These are phyloP conservation scores for Lycia hirtaria DNA, from an alignment of 2,888 invertebrate species.

Conservation along the genomic window DNA sequence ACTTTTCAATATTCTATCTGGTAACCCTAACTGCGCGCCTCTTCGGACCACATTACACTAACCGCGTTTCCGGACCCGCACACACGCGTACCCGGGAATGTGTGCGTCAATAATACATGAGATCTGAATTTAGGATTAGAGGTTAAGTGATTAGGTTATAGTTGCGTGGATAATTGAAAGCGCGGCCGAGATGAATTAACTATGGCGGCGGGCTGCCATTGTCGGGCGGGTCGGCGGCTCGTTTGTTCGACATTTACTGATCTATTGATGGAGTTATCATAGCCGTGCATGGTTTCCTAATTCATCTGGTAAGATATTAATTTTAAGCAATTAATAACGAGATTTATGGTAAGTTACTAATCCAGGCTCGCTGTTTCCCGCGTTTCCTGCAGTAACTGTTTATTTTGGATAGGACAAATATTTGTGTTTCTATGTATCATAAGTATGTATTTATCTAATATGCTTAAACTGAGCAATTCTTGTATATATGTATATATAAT, in stretches of 20 bases:
- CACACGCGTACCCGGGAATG: slow-evolving; percentile 11
- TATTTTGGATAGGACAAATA: no score
- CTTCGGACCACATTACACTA: background rate
- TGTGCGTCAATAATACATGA: slow-evolving; percentile 30
- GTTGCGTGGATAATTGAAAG: slow-evolving; percentile 31
- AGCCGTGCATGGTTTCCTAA: background rate
- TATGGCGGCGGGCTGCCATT: background rate
- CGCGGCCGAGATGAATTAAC: slow-evolving; percentile 22
- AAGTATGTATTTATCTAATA: no score
- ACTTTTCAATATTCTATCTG: no score
- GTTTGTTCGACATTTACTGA: background rate
- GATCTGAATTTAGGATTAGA: slow-evolving; percentile 27
- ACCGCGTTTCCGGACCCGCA: slow-evolving; percentile 24
- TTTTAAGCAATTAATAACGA: background rate
- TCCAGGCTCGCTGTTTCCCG: no score
- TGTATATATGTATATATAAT: no score
- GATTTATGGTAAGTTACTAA: no score
- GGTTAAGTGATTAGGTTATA: slow-evolving; percentile 38
- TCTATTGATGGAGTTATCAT: background rate
- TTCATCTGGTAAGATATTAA: background rate
- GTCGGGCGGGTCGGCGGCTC: background rate
- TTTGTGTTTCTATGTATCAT: no score
- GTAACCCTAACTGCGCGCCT: no score
- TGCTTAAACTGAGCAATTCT: no score
- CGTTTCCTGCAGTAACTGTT: no score